Conservation (phyloP, 2,797 vertebrate genomes). For the Champsocephalus esox region DNA sequence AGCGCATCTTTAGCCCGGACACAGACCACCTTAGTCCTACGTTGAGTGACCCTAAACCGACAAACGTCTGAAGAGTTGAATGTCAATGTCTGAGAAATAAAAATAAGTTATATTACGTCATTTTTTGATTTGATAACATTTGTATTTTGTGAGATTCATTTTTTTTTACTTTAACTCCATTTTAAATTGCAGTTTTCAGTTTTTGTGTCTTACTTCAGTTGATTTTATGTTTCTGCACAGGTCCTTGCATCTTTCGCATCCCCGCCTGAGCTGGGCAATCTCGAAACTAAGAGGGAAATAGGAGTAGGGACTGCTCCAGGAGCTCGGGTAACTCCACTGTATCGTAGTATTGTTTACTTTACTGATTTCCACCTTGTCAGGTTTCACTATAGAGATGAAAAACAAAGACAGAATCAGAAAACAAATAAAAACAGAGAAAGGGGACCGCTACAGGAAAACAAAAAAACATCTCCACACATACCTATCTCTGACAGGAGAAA, state of each 20-base stretch:
- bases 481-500: conserved; percentile 82
- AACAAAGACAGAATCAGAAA: neutral
- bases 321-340: conserved; percentile 79
- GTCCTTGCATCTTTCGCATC: conserved; percentile 45
- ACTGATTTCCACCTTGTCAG: conserved; percentile 72
- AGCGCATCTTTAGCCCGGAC: conserved; percentile 79
- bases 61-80: conserved; percentile 53
- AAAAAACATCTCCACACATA: conserved; percentile 20
- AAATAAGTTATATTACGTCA: neutral
- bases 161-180: neutral
- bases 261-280: conserved; percentile 63
- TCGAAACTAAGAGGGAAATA: conserved; percentile 85
- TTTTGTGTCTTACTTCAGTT: conserved; percentile 57
- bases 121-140: neutral
- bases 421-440: neutral
- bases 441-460: neutral
- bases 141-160: neutral
- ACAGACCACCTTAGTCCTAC: conserved; percentile 61
- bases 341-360: conserved; percentile 64
- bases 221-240: conserved; percentile 35
- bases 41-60: conserved; percentile 58
- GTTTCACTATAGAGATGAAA: conserved; percentile 75
- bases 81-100: conserved; percentile 35
- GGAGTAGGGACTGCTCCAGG: conserved; percentile 81
- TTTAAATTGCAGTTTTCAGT: neutral